Percentiles rank a stretch among this genome's conserved stretches.
Conservation (phyloP, 1,140 invertebrate species). For the Luehdorfia chinensis region DNA sequence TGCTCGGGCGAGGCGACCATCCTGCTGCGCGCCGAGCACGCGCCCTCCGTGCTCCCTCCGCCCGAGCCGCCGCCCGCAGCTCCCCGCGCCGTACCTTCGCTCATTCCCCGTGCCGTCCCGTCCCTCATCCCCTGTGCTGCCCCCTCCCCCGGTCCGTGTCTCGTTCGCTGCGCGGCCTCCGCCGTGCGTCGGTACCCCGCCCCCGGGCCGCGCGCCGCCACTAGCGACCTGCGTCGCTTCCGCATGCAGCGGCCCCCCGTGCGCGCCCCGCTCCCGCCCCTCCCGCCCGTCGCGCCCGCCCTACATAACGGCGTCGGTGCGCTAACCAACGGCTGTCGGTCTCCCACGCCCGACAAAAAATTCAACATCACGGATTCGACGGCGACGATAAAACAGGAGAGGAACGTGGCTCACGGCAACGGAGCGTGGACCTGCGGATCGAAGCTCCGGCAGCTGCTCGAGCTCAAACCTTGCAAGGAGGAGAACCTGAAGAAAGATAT, state of each 20-base stretch:
- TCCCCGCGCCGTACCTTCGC: conserved; percentile 17
- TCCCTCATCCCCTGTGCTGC: background rate
- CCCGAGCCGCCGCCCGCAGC: conserved; percentile 26
- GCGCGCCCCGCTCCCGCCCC: conserved; percentile 1
- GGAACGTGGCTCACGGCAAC: conserved; percentile 18
- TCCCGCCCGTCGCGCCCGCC: conserved; percentile 19
- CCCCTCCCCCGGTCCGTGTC: background rate
- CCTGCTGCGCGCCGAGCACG: conserved; percentile 49
- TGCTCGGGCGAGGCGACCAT: conserved; percentile 46
- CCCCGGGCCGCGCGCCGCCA: background rate
- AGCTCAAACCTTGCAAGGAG: conserved; percentile 18
- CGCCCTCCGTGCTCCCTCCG: conserved; percentile 31
- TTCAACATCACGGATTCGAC: background rate
- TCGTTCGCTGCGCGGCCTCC: background rate
- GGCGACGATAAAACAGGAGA: conserved; percentile 24
- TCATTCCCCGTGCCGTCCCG: conserved; percentile 12
- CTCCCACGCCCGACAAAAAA: background rate
- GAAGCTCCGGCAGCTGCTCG: conserved; percentile 30
- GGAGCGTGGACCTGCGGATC: conserved; percentile 20
- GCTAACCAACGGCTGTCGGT: conserved; percentile 17
- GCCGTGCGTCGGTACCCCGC: background rate
- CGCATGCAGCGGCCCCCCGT: conserved; percentile 19
- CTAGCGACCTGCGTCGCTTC: conserved; percentile 25
- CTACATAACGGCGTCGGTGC: conserved; percentile 31
- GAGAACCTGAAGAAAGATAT: conserved; percentile 9